Conservation (phyloP, 2,797 vertebrate species). For the Australoheros facetus region DNA sequence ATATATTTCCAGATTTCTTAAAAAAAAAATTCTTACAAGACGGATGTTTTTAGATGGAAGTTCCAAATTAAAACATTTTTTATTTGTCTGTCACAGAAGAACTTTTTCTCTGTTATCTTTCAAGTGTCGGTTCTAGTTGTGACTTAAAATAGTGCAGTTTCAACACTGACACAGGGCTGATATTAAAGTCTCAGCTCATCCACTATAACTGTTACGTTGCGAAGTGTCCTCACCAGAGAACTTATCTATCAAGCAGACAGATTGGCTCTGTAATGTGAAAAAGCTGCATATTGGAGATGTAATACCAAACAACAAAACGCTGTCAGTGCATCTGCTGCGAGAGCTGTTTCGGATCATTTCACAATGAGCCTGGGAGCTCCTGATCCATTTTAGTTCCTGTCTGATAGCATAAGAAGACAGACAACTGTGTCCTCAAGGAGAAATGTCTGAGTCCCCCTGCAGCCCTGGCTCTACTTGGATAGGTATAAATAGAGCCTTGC, state of each 20-base stretch:
- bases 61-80: not conserved
- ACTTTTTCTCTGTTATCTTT: not conserved
- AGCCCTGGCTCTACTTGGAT: slow-evolving; percentile 26
- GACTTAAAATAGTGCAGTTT: slow-evolving; percentile 5
- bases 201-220: slow-evolving; percentile 17
- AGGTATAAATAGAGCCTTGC: slow-evolving; percentile 63
- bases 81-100: not conserved
- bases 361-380: slow-evolving; percentile 40
- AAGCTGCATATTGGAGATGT: slow-evolving; percentile 24
- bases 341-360: slow-evolving; percentile 31
- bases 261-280: slow-evolving; percentile 19
- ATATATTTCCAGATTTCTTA: not conserved
- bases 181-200: slow-evolving; percentile 45
- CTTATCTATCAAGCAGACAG: slow-evolving; percentile 27
- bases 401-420: slow-evolving; percentile 45
- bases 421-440: slow-evolving; percentile 44
- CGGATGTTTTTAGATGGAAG: not conserved
- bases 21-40: not conserved
- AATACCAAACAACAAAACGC: not conserved
- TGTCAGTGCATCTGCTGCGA: slow-evolving; percentile 28
- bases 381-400: slow-evolving; percentile 46
- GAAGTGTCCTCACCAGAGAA: slow-evolving; percentile 32
- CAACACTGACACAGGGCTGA: slow-evolving; percentile 17
- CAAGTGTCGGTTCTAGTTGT: slow-evolving; percentile 5
- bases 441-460: slow-evolving; percentile 29